Evolutionary conservation across 2,797 vertebrate genomes (phyloP).

Genomic region (Rallus crepitans): DNA sequence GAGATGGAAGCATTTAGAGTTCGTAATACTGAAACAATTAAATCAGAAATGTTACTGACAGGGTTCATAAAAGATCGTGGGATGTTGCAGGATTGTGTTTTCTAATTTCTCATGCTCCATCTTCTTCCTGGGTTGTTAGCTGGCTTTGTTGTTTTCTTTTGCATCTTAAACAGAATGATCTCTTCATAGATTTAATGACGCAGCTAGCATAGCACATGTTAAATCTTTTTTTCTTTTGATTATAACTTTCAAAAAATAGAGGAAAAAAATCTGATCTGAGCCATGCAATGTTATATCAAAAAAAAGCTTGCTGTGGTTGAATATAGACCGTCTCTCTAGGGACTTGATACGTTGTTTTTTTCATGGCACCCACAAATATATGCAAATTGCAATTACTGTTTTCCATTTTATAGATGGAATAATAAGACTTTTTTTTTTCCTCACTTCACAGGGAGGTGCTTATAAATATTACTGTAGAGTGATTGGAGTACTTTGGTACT

Average conservation of each 20-base stretch:
- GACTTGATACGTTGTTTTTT: not conserved
- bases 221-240: conserved; percentile 41
- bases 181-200: conserved; percentile 48
- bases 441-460: not conserved
- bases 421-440: not conserved
- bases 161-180: conserved; percentile 39
- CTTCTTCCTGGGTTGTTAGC: conserved; percentile 16
- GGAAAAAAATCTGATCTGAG: not conserved
- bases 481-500: not conserved
- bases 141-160: conserved; percentile 38
- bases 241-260: not conserved
- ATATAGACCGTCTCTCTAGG: not conserved
- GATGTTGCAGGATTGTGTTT: not conserved
- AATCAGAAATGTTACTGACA: not conserved
- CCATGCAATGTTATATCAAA: not conserved
- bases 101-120: not conserved
- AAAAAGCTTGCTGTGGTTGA: not conserved
- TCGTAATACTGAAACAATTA: not conserved
- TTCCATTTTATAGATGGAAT: not conserved
- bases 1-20: not conserved
- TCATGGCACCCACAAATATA: not conserved
- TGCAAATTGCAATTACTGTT: conserved; percentile 11
- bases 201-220: conserved; percentile 36
- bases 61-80: not conserved
- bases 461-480: not conserved